These are phyloP conservation scores for Sinelater perroti DNA, from an alignment of 2,888 invertebrate genomes.

Conservation along the genomic window DNA sequence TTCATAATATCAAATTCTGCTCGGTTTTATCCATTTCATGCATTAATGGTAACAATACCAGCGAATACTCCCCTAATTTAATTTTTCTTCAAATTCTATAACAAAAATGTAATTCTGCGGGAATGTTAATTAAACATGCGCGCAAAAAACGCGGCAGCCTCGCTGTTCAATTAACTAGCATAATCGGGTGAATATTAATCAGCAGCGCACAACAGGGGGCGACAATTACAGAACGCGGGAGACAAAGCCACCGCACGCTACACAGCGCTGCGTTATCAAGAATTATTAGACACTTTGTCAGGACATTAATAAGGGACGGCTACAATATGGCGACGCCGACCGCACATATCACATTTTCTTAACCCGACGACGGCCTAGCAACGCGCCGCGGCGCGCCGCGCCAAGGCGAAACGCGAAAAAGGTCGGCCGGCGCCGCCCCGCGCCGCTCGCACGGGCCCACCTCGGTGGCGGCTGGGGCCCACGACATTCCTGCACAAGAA, in stretches of 20 bases:
- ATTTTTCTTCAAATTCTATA: too few relatives aligned
- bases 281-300: conserved; percentile 33
- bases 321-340: conserved; percentile 33
- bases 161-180: not conserved
- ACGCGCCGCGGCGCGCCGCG: conserved; percentile 13
- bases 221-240: conserved; percentile 8
- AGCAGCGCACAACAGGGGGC: not conserved
- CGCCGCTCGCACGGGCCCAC: too few relatives aligned
- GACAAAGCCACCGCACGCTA: not conserved
- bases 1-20: too few relatives aligned
- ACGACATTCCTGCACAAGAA: conserved; percentile 15
- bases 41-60: too few relatives aligned
- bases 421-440: conserved; percentile 9
- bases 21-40: too few relatives aligned
- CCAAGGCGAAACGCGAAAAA: conserved; percentile 11
- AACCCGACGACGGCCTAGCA: conserved; percentile 20
- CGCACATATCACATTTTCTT: conserved; percentile 24
- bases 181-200: not conserved
- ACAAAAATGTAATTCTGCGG: too few relatives aligned
- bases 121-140: too few relatives aligned
- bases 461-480: too few relatives aligned
- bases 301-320: conserved; percentile 35
- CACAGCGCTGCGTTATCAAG: conserved; percentile 18
- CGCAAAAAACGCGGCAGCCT: too few relatives aligned
- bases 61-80: too few relatives aligned